phyloP scores from a whole-genome alignment of 2,888 invertebrate genomes.

The Periphyllus acericola region DNA sequence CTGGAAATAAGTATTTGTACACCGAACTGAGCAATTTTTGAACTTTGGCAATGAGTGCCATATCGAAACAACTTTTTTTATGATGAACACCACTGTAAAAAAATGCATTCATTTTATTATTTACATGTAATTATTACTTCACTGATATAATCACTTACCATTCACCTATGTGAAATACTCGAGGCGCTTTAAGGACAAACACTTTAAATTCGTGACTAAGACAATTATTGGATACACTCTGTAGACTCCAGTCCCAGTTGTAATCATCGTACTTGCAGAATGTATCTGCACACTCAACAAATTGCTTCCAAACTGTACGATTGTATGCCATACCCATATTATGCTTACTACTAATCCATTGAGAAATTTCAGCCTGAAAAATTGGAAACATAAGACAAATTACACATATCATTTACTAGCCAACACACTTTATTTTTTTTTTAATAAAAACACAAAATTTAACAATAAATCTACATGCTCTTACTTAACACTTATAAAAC shows the following conservation, averaged over 20 bases:
- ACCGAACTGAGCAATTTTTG: slow-evolving; percentile 81
- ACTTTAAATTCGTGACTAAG: slow-evolving; percentile 81
- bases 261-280: slow-evolving; percentile 99
- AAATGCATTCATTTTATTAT: too few relatives aligned
- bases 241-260: slow-evolving; percentile 99
- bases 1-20: slow-evolving; percentile 77
- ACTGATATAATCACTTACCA: slow-evolving; percentile 76
- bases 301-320: slow-evolving; percentile 84
- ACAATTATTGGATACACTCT: slow-evolving; percentile 88
- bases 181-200: slow-evolving; percentile 89
- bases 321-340: slow-evolving; percentile 99
- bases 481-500: neutral
- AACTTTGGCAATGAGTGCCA: slow-evolving; percentile 84
- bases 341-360: slow-evolving; percentile 97
- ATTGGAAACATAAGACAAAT: neutral
- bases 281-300: slow-evolving; percentile 81
- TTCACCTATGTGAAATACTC: slow-evolving; percentile 98
- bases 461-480: slow-evolving; percentile 43
- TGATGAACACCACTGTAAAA: slow-evolving; percentile 91
- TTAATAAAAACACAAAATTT: slow-evolving; percentile 20
- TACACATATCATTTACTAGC: neutral
- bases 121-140: neutral
- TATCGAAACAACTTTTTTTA: slow-evolving; percentile 91
- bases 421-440: neutral
- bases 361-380: slow-evolving; percentile 86